Evolutionary conservation across 2,797 vertebrate genomes (phyloP), one percentile per base, ranked within the genome.

Genomic region (Tenualosa ilisha): DNA sequence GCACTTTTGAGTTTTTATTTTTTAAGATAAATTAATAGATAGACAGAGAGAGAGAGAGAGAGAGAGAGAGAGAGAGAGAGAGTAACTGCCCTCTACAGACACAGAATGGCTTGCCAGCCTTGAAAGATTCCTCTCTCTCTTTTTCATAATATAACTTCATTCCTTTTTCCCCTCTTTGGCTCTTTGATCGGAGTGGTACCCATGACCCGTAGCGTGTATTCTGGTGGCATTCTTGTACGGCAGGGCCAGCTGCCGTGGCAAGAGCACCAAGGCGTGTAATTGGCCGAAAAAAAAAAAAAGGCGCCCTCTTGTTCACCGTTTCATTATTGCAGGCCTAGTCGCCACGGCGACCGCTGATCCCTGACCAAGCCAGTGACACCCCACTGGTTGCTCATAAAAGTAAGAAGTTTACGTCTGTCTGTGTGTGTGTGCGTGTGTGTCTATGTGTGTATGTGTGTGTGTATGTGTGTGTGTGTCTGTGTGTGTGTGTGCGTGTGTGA

Each of bases 311-410:
- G 81, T 79, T 86, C 82, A 83, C 84, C 81, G 81, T 7, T 83
- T 87, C 84, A 86, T 87, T 85, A 83, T 83, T 85, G 82, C 65
- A 53, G 40, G 61, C 72, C 86, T 86, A 75, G 84, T 82, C 84
- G 81, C 84, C 86, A 84, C 61, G 85, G 75, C 53, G 84, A 86
- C 87, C 85, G 81, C 81, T 84, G 83, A 86, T 89, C 88, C 85
- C 85, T 81, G 81, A 84, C 81, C 75, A 7, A 68, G 54, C 85
- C 54, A 24, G 59, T 72, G 68, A 85, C 61, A 85, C 83, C 81
- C 83, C 72, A 83, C 37, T 53, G 0, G 82, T 83, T 84, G 68
- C 31, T 87, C 82, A 24, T 61, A 24, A 5, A 59, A 53, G 56
- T 15, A 22, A 54, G 31, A 72, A 50, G 54, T 20, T 56, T 63